Percentiles rank a stretch among this genome's conserved stretches.
Evolutionary conservation across 1,140 invertebrate species (phyloP).

Genomic region (Rhynchophorus ferrugineus): DNA sequence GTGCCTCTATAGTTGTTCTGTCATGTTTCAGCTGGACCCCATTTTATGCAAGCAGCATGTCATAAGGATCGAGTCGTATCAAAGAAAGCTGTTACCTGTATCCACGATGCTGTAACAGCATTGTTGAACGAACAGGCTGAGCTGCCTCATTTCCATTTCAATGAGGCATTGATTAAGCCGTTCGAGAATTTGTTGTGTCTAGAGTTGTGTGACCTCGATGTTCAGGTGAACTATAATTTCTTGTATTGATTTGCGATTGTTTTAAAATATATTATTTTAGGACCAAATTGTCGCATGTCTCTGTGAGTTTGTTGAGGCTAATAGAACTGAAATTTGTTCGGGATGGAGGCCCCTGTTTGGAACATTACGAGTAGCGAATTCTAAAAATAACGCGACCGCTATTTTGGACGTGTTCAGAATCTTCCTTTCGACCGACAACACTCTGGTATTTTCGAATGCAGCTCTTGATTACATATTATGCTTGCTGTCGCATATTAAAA

Average conservation of each 20-base stretch:
- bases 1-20: neutral
- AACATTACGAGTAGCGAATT: slow-evolving; percentile 72
- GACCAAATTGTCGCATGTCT: slow-evolving; percentile 89
- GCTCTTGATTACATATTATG: slow-evolving; percentile 89
- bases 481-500: slow-evolving; percentile 64
- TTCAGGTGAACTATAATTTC: slow-evolving; percentile 49
- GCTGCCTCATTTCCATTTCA: slow-evolving; percentile 88
- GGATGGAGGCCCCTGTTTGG: slow-evolving; percentile 91
- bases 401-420: slow-evolving; percentile 89
- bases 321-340: slow-evolving; percentile 82
- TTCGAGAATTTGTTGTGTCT: slow-evolving; percentile 91
- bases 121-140: slow-evolving; percentile 83
- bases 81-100: slow-evolving; percentile 86
- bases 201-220: slow-evolving; percentile 84
- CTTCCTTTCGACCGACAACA: slow-evolving; percentile 85
- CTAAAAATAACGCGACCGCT: slow-evolving; percentile 57
- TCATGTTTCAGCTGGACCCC: slow-evolving; percentile 57
- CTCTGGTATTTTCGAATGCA: slow-evolving; percentile 87
- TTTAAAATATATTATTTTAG: slow-evolving; percentile 40
- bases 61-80: slow-evolving; percentile 82
- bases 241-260: neutral
- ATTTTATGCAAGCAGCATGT: slow-evolving; percentile 90
- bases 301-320: slow-evolving; percentile 91
- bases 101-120: slow-evolving; percentile 85
- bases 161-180: slow-evolving; percentile 89